A percentile compares a stretch with the other conserved stretches of the same genome.
Conservation (phyloP, 2,113 vertebrate species). For the Megaceryle maxima region DNA sequence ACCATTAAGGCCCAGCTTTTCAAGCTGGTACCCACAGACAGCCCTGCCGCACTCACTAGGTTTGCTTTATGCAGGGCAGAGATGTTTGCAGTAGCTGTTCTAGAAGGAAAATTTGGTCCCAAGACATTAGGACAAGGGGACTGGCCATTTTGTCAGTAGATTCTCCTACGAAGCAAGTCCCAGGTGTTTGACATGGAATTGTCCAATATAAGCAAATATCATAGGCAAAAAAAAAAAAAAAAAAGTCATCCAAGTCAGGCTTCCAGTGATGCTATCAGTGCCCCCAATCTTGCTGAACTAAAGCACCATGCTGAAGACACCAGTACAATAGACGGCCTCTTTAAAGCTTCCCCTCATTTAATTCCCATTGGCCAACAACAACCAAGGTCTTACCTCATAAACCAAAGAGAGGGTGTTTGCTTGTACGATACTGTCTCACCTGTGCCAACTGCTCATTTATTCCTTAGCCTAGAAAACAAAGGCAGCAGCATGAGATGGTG, state of each 20-base stretch:
- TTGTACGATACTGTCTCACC: not conserved
- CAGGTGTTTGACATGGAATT: not conserved
- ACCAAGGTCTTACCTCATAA: not conserved
- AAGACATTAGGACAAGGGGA: not conserved
- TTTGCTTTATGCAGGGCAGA: not conserved
- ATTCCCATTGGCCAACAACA: accelerated
- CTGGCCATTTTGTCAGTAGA: not conserved
- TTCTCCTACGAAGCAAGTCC: not conserved
- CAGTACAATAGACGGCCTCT: not conserved
- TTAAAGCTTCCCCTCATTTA: not conserved
- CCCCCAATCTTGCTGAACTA: accelerated
- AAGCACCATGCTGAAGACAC: not conserved
- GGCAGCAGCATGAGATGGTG: not conserved
- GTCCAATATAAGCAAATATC: not conserved
- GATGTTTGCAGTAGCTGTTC: not conserved
- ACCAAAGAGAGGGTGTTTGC: not conserved
- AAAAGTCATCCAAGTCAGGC: not conserved
- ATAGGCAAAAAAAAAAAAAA: not conserved
- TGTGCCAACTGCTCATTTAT: not conserved
- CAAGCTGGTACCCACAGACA: not conserved
- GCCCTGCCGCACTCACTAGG: not conserved
- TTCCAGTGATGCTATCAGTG: not conserved
- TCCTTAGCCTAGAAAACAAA: not conserved
- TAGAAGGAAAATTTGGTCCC: not conserved
- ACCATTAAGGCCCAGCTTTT: not conserved